phyloP scores from a whole-genome alignment of 2,888 invertebrate genomes.

The Pterobdella sp. region DNA sequence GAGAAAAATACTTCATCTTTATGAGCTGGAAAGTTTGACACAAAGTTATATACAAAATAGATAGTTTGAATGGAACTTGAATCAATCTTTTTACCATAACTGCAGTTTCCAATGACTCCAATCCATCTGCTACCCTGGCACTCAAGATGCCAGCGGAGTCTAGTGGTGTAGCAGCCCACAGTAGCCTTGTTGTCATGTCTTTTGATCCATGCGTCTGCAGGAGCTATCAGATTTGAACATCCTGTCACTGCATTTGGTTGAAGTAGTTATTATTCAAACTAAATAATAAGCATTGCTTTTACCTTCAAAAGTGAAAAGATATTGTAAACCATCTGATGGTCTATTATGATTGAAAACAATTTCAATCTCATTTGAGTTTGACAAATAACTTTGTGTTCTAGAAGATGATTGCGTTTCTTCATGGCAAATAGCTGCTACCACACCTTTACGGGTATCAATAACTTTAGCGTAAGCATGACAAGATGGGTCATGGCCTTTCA shows the following conservation, averaged over 20 bases:
- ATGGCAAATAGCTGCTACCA: slow-evolving; percentile 3
- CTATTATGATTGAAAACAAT: slow-evolving; percentile 1
- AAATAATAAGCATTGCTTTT: too few relatives aligned
- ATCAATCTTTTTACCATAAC: too few relatives aligned
- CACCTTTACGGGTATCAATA: not conserved
- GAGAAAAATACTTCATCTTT: not conserved
- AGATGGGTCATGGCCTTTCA: not conserved
- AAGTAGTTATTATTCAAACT: too few relatives aligned
- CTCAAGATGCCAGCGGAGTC: slow-evolving; percentile 22
- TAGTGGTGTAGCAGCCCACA: slow-evolving; percentile 23
- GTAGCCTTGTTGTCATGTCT: slow-evolving; percentile 21
- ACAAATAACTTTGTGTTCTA: not conserved
- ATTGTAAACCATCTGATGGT: not conserved
- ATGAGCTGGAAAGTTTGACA: not conserved
- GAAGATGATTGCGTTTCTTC: not conserved
- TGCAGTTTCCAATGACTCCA: slow-evolving; percentile 26
- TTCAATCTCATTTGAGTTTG: slow-evolving; percentile 14
- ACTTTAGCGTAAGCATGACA: slow-evolving; percentile 7
- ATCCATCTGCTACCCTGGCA: slow-evolving; percentile 18
- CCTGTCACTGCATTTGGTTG: slow-evolving; percentile 20
- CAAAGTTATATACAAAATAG: too few relatives aligned
- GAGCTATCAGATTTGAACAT: slow-evolving; percentile 24
- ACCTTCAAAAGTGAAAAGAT: slow-evolving; percentile 15
- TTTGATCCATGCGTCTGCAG: slow-evolving; percentile 25
- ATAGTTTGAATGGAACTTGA: too few relatives aligned